Base-by-base conservation (phyloP, 2,797 vertebrate species). In the Dipus sagitta region DNA sequence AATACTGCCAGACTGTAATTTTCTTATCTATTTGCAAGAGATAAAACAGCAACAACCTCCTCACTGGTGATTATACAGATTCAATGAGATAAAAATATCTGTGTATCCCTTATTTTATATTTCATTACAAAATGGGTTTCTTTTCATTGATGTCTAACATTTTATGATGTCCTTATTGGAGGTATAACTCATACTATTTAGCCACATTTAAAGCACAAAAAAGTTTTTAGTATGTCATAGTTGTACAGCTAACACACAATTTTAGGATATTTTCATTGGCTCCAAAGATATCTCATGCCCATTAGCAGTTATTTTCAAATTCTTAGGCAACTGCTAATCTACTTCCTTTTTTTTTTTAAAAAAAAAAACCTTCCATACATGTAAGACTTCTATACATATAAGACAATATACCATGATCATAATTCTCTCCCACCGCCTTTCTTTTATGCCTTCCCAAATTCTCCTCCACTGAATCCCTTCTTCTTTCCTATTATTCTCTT, bases 281-380 rank as follows among this genome's bases (percentile, higher is more conserved):
- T 54, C 13, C 4, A 18, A 71, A 70, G 64, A 92, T 86, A 47
- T 42, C 13, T 13, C 12, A 20, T 86, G 32, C 28, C 62, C n/a
- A 12, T 87, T 77, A 85, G 62, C 54, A 58, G 7, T 67, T 82
- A 65, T 78, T 81, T 38, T 24, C 23, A 0, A 23, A 85, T 90
- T 85, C 75, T 47, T 77, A 92, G 77, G 86, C 24, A 91, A 60
- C 65, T 23, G 3, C n/a, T 91, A 90, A 90, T 92, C 58, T 85
- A 52, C 81, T 75, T 88, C 92, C 30, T 58, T 58, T 58, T 58
- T 58, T 58, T 58, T 58, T 12, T 52, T 52, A 12, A 52, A 6
- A 52, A n/a, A n/a, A 47, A 11, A 47, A 47, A 47, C 47, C 47
- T 47, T 47, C 47, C 47, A 47, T 47, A 47, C 47, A 47, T 47